A percentile compares a stretch with the other conserved stretches of the same genome.
Conservation (phyloP, 2,113 vertebrate species). For the Pluvialis apricaria region DNA sequence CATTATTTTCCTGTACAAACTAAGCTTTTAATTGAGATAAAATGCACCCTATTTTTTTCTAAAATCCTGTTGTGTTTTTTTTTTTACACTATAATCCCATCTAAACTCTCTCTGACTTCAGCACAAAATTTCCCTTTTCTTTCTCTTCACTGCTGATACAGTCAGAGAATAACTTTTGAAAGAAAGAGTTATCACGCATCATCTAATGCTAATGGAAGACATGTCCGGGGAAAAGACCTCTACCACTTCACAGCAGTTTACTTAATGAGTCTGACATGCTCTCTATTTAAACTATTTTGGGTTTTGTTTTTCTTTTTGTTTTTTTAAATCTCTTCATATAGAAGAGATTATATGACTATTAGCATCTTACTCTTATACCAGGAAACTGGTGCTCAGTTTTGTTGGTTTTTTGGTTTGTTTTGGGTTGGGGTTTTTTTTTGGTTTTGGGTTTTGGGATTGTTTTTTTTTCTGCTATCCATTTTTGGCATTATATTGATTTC, state of each 20-base stretch:
- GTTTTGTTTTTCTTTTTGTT: background rate
- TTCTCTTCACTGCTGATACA: background rate
- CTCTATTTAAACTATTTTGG: rapidly evolving
- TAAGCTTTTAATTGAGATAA: background rate
- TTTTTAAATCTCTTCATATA: background rate
- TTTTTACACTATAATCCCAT: background rate
- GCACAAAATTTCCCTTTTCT: background rate
- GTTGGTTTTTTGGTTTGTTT: too few relatives aligned
- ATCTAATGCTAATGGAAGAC: background rate
- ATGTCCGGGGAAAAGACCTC: background rate
- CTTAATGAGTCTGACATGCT: background rate
- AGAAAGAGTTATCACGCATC: background rate
- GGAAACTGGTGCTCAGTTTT: background rate
- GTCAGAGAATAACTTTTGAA: background rate
- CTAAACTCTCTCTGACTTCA: background rate
- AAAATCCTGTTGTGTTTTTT: background rate
- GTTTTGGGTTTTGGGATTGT: too few relatives aligned
- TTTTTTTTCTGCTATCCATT: background rate
- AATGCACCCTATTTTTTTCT: background rate
- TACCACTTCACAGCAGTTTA: background rate
- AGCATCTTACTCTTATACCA: background rate
- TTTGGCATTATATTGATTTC: background rate
- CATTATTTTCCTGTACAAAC: background rate
- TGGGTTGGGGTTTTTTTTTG: background rate
- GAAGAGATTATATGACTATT: background rate